These are phyloP conservation scores for Chaenodraco wilsoni DNA, from an alignment of 2,797 vertebrate genomes.

Conservation along the genomic window DNA sequence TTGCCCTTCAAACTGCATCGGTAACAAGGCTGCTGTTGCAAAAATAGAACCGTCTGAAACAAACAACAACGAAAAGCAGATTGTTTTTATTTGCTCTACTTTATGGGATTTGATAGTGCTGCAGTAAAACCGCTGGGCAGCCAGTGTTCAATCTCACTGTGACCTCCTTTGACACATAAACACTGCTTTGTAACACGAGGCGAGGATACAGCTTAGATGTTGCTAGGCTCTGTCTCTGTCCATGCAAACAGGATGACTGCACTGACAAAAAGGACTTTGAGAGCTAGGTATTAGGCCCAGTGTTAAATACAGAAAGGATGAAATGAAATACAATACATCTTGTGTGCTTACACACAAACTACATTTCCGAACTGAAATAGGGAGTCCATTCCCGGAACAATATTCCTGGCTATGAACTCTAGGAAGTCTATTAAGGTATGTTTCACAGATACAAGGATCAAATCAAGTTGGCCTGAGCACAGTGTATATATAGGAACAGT, in stretches of 20 bases:
- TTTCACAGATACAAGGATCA: slow-evolving; percentile 24
- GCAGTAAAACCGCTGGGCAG: slow-evolving; percentile 52
- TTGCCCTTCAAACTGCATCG: slow-evolving; percentile 21
- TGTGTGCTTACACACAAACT: slow-evolving; percentile 31
- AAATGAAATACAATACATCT: slow-evolving; percentile 68
- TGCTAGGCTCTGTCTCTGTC: slow-evolving; percentile 70
- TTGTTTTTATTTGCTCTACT: slow-evolving; percentile 14
- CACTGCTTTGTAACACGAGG: slow-evolving; percentile 76
- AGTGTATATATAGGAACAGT: background rate
- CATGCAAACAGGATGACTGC: slow-evolving; percentile 70
- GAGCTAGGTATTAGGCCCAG: slow-evolving; percentile 57
- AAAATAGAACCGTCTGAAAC: slow-evolving; percentile 33
- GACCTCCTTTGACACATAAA: slow-evolving; percentile 72
- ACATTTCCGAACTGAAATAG: slow-evolving; percentile 43
- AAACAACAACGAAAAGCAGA: slow-evolving; percentile 9
- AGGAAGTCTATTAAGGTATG: slow-evolving; percentile 30
- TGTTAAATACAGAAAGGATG: slow-evolving; percentile 71
- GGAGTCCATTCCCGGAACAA: slow-evolving; percentile 60
- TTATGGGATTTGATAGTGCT: slow-evolving; percentile 24
- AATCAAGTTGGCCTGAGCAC: background rate
- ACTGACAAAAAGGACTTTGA: slow-evolving; percentile 62
- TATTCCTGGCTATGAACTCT: slow-evolving; percentile 50
- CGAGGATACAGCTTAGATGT: slow-evolving; percentile 69
- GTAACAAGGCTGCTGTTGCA: slow-evolving; percentile 10
- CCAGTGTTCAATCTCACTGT: slow-evolving; percentile 68